Percentiles rank a stretch among this genome's conserved stretches.
Conservation (phyloP, 2,797 vertebrate species). For the Tragelaphus oryx region DNA sequence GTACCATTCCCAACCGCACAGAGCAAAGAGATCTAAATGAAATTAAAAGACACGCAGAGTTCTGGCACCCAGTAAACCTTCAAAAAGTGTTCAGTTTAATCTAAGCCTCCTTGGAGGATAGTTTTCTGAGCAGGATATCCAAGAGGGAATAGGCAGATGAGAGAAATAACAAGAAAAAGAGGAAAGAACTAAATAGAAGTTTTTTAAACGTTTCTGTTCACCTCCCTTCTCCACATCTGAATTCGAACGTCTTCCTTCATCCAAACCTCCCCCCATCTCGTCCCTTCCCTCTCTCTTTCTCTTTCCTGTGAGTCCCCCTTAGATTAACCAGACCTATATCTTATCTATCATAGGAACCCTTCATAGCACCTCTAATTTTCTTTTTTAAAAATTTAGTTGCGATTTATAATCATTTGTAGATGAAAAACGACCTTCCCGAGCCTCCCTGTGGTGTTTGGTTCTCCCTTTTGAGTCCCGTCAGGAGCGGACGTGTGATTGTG, state of each 20-base stretch:
- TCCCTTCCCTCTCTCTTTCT: neutral
- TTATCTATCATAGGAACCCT: neutral
- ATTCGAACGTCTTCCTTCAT: neutral
- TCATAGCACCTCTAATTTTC: neutral
- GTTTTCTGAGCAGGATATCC: neutral
- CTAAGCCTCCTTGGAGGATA: neutral
- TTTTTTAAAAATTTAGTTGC: neutral
- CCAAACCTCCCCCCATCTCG: neutral
- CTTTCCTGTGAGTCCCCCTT: neutral
- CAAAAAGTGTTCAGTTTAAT: neutral
- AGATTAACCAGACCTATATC: neutral
- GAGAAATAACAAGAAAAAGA: neutral
- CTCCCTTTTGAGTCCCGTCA: neutral
- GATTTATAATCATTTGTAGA: neutral
- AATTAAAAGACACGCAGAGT: neutral
- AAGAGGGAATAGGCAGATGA: neutral
- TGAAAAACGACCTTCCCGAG: neutral
- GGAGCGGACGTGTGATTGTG: neutral
- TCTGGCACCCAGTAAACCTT: neutral
- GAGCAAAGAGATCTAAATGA: neutral
- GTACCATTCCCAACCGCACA: neutral
- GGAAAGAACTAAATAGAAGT: neutral
- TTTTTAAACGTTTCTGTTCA: neutral
- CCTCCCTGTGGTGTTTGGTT: neutral
- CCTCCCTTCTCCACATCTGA: neutral